Percentiles rank a stretch among this genome's conserved stretches.
Evolutionary conservation across 2,888 invertebrate genomes (phyloP).

Genomic region (Teleiodes luculella): DNA sequence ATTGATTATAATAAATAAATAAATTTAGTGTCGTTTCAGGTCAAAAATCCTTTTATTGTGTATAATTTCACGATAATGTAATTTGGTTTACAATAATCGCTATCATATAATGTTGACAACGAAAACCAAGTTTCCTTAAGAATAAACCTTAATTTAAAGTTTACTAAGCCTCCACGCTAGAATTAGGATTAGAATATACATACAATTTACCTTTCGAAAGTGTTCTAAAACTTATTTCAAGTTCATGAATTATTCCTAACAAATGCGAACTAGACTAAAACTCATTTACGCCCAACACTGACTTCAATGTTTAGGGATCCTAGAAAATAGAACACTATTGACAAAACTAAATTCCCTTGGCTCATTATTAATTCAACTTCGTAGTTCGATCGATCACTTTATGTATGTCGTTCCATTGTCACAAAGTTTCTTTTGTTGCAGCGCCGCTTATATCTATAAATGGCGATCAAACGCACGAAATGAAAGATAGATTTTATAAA

Average conservation of each 20-base stretch:
- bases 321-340: not conserved
- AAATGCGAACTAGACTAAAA: not conserved
- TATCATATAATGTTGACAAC: too few relatives aligned
- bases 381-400: not conserved
- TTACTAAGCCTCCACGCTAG: too few relatives aligned
- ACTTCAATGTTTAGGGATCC: not conserved
- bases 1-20: too few relatives aligned
- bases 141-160: too few relatives aligned
- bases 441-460: slow-evolving; percentile 85
- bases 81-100: too few relatives aligned
- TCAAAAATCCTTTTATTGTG: too few relatives aligned
- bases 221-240: not conserved
- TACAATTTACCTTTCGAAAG: too few relatives aligned
- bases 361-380: slow-evolving; percentile 3
- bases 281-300: not conserved
- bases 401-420: not conserved
- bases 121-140: too few relatives aligned
- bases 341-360: not conserved
- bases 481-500: slow-evolving; percentile 85
- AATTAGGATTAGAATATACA: too few relatives aligned
- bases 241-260: slow-evolving; percentile 3
- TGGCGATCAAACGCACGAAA: slow-evolving; percentile 83
- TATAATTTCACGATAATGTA: too few relatives aligned
- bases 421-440: slow-evolving; percentile 45
- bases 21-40: too few relatives aligned